Base-by-base conservation (phyloP, 2,888 invertebrate species). In the Synergus gifuensis region DNA sequence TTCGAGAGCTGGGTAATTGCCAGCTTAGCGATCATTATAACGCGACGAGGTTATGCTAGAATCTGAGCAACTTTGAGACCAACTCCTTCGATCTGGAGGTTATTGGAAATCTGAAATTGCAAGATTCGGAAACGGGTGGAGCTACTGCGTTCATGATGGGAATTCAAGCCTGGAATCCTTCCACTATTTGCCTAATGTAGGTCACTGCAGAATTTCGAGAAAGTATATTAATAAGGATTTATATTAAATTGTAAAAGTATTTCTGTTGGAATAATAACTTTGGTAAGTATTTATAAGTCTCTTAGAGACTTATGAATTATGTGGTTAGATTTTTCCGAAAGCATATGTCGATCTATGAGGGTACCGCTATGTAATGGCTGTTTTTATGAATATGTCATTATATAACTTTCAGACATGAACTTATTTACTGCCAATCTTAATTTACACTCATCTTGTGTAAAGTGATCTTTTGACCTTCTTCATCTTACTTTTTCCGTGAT, bases 1-100 rank as follows among this genome's bases (percentile, higher is more conserved):
- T 87, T 86, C 86, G 86, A 88, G 86, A 85, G 85, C 90, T 91
- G 91, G 91, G 91, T 91, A 91, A 91, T 91, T 91, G 91, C 91
- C 91, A 91, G 90, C 88, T 89, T 87, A 88, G 86, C 87, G 85
- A 89, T 90, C 89, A 90, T 90, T 88, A 90, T 88, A 88, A 88
- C 88, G 85, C 86, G 84, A 83, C 69, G 78, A 80, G 62, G 79
- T 83, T 81, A 79, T 81, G 67, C 78, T 36, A 1, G 64, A 76
- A 28, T 4, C 44, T 73, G 67, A 58, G n/a, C 36, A 73, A 73
- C 73, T 73, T 73, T 16, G 28, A 49, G 46, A 69, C 28, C 54
- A 73, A 73, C 73, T 73, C 36, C 73, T 73, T 73, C 73, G 40
- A 73, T 54, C 9, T 69, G 14, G 49, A 4, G 69, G 36, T 49